A percentile compares a stretch with the other conserved stretches of the same genome.
These are phyloP conservation scores for Gasterosteus aculeatus DNA, from an alignment of 2,113 vertebrate species.

Conservation along the genomic window DNA sequence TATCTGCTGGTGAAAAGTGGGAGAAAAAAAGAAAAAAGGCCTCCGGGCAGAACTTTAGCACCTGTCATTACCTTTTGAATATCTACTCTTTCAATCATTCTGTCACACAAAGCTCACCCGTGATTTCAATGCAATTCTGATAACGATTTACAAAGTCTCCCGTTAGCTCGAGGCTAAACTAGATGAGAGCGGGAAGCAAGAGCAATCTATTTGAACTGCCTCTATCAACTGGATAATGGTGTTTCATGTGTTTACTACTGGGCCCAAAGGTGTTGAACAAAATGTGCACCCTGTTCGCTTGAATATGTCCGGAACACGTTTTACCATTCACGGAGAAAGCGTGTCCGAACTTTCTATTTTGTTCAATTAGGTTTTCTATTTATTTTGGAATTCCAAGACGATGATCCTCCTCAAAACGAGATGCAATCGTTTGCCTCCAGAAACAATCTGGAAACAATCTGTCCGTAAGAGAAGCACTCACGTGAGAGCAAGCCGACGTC, in stretches of 20 bases:
- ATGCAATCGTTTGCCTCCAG: not conserved
- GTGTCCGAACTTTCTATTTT: too few relatives aligned
- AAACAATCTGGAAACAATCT: not conserved
- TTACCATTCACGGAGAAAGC: too few relatives aligned
- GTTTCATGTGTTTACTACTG: conserved; percentile 22
- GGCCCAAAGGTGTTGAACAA: not conserved
- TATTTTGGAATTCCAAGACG: too few relatives aligned
- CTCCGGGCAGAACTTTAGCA: not conserved
- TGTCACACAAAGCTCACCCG: conserved; percentile 1
- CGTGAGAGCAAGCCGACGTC: not conserved
- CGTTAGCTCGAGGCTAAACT: conserved; percentile 32
- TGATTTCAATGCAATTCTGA: conserved; percentile 23
- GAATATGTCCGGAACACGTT: conserved; percentile 5
- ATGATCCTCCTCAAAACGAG: not conserved
- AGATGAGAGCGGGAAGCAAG: conserved; percentile 10
- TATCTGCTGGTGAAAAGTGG: conserved; percentile 30
- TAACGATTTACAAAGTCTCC: conserved; percentile 27
- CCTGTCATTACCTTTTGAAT: not conserved
- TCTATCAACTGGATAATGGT: conserved; percentile 5
- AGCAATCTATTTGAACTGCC: conserved; percentile 25
- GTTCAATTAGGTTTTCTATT: not conserved
- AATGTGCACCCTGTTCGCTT: not conserved
- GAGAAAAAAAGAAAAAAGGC: not conserved
- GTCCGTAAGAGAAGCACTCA: not conserved
- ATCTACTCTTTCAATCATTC: conserved; percentile 20